These are phyloP conservation scores for Gopherus evgoodei DNA, from an alignment of 2,113 vertebrate genomes.

Conservation along the genomic window DNA sequence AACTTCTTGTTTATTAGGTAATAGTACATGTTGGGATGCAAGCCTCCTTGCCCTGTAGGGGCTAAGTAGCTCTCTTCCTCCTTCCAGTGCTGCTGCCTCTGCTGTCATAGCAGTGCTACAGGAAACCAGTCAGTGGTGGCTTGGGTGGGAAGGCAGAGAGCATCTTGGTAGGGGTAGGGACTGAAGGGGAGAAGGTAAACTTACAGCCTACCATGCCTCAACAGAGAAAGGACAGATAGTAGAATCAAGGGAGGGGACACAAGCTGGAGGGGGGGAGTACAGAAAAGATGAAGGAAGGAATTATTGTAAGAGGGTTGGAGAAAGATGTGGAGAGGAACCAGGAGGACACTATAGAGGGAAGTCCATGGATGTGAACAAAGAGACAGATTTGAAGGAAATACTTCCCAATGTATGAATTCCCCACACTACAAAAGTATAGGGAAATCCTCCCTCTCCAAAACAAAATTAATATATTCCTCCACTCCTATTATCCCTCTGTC, in stretches of 20 bases:
- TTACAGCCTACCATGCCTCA: not conserved
- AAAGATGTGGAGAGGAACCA: not conserved
- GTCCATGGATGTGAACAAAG: not conserved
- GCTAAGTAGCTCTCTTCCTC: not conserved
- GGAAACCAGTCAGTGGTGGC: accelerated
- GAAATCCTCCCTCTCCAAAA: not conserved
- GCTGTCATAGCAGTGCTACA: not conserved
- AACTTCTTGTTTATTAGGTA: conserved; percentile 1
- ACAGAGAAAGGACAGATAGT: not conserved
- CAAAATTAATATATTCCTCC: not conserved
- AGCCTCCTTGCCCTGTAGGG: not conserved
- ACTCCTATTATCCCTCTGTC: not conserved
- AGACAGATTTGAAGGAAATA: not conserved
- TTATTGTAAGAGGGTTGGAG: not conserved
- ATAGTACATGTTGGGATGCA: not conserved
- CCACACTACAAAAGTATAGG: not conserved
- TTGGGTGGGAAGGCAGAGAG: not conserved
- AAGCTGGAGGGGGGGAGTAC: not conserved
- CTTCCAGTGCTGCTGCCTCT: not conserved
- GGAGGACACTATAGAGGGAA: not conserved
- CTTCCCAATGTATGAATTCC: not conserved
- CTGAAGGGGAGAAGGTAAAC: not conserved
- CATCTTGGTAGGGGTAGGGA: accelerated
- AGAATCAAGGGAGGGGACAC: not conserved
- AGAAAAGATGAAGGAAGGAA: not conserved